Evolutionary conservation across 1,140 invertebrate species (phyloP).

Genomic region (Phymastichus coffea): DNA sequence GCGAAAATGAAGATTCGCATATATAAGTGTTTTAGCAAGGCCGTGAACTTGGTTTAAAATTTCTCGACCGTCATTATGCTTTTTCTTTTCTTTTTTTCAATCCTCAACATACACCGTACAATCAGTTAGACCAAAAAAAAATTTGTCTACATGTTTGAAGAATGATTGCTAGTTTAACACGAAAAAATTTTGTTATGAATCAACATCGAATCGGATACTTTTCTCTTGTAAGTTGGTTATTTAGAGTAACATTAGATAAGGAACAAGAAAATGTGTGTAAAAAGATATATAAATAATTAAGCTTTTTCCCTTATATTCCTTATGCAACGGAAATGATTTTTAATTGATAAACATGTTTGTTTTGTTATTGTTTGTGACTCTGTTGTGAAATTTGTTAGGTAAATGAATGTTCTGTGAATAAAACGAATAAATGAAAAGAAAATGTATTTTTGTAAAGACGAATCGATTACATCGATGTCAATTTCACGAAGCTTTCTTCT

Average conservation of each 20-base stretch:
- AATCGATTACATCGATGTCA: slow-evolving; percentile 5
- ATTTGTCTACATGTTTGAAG: background rate
- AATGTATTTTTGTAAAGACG: slow-evolving; percentile 14
- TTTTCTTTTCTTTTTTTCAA: no score
- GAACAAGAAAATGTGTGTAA: background rate
- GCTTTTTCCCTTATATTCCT: background rate
- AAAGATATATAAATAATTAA: background rate
- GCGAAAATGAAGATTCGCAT: no score
- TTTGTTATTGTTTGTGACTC: slow-evolving; percentile 14
- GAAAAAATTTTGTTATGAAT: slow-evolving; percentile 1
- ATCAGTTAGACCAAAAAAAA: no score
- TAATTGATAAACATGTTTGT: slow-evolving; percentile 2
- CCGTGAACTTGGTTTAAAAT: no score
- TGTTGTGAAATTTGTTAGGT: slow-evolving; percentile 8
- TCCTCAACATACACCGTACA: no score
- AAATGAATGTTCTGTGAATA: slow-evolving; percentile 18
- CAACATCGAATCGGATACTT: no score
- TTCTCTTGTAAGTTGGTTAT: background rate
- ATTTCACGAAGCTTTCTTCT: background rate
- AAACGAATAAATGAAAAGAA: slow-evolving; percentile 7
- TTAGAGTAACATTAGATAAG: background rate
- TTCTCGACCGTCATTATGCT: no score
- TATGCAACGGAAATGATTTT: background rate
- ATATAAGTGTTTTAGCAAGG: no score
- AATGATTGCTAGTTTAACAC: background rate